Conservation (phyloP, 1,140 invertebrate genomes). For the Bombus polaris region DNA sequence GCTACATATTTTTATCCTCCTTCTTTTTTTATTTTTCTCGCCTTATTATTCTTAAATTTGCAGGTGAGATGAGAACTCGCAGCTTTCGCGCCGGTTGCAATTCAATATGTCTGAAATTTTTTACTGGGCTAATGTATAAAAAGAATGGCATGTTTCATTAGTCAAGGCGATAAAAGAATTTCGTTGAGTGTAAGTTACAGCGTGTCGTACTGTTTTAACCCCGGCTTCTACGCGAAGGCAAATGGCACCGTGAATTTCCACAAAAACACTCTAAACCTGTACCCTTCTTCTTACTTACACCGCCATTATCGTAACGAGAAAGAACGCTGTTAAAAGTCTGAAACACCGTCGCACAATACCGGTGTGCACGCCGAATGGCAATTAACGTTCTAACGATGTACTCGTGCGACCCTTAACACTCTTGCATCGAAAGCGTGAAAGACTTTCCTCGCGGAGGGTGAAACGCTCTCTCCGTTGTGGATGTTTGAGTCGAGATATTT, state of each 20-base stretch:
- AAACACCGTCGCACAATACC: conserved; percentile 38
- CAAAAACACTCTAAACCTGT: background rate
- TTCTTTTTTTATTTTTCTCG: background rate
- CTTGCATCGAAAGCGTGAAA: conserved; percentile 28
- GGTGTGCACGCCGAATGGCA: conserved; percentile 33
- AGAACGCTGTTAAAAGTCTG: conserved; percentile 38
- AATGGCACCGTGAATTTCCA: background rate
- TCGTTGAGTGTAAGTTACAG: background rate
- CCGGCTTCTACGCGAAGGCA: background rate
- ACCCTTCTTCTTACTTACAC: conserved; percentile 9
- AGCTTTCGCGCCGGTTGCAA: background rate
- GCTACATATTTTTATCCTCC: too few relatives aligned
- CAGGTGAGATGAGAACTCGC: background rate
- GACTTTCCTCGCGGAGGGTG: conserved; percentile 8
- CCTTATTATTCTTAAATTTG: background rate
- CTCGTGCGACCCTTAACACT: conserved; percentile 31
- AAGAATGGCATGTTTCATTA: background rate
- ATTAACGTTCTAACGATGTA: conserved; percentile 45
- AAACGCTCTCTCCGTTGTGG: background rate
- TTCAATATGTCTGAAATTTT: background rate
- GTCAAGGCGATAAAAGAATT: background rate
- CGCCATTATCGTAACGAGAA: conserved; percentile 33
- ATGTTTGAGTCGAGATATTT: too few relatives aligned
- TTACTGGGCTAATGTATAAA: background rate
- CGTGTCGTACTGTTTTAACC: background rate